Evolutionary conservation across 1,140 invertebrate species (phyloP), one percentile per base, ranked within the genome.

Genomic region (Drosophila nasuta): DNA sequence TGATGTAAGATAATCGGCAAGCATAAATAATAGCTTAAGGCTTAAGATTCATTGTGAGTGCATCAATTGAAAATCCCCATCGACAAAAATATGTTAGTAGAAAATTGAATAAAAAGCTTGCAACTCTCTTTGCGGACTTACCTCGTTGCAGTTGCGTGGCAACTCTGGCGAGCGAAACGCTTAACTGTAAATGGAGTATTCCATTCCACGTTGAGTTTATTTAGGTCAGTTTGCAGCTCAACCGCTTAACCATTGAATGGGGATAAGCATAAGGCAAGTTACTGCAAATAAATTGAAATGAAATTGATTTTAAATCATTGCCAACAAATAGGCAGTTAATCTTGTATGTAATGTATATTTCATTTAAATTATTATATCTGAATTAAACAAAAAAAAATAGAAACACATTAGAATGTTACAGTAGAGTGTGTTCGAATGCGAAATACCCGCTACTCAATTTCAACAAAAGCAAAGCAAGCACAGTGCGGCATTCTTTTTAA

Each of bases 1-100:
- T 17, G 11, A 57, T 41, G 6, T 4, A 54, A 13, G 54, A 33
- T 57, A 57, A 52, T 63, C 60, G 25, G 49, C 35, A 68, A 48
- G 60, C 60, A 69, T 62, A 71, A 71, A 71, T 35, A 63, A 75
- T 59, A 59, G 57, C 20, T 59, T 45, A 43, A 59, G 38, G 41
- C 17, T 25, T 25, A 25, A 33, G 54, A 41, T 57, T 57, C 54
- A 57, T 41, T 57, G 35, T 57, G 35, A 41, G 54, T 41, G 35
- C 54, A 43, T 57, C 54, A 41, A 57, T 57, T 57, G 51, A 54
- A 54, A 30, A 30, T 52, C 49, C 20, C 17, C 15, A 8, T 17
- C 45, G 7, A 6, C 7, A 17, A 48, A 48, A 48, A 11, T 7
- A 25, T 25, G 20, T 25, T 25, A 25, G 20, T 25, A 4, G 20